A percentile compares a stretch with the other conserved stretches of the same genome.
Conservation (phyloP, 1,140 invertebrate genomes). For the Drosophila varians region DNA sequence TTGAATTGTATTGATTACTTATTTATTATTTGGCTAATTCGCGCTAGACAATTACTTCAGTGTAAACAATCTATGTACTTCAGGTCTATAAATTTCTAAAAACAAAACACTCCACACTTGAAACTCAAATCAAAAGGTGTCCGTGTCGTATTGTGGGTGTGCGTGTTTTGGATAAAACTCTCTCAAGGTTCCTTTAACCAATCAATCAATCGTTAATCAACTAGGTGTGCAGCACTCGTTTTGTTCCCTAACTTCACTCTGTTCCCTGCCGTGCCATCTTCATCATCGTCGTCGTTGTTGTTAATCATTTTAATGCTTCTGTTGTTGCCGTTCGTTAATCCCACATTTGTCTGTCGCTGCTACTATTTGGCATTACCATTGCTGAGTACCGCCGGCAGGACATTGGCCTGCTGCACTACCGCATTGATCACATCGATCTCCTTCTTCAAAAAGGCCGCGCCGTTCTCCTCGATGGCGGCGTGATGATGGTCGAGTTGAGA, state of each 20-base stretch:
- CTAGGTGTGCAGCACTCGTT: conserved; percentile 20
- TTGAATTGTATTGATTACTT: conserved; percentile 13
- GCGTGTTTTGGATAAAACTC: conserved; percentile 15
- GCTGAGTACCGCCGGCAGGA: conserved; percentile 80
- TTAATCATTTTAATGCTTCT: conserved; percentile 4
- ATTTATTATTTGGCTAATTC: conserved; percentile 43
- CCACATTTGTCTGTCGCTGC: conserved; percentile 10
- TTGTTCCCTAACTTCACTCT: conserved; percentile 11
- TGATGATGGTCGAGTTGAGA: conserved; percentile 1
- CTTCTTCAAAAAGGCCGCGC: conserved; percentile 76
- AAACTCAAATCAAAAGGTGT: conserved; percentile 27
- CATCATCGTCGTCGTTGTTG: too few species aligned
- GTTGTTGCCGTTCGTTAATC: conserved; percentile 5
- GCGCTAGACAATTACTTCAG: conserved; percentile 15
- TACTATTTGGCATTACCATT: conserved; percentile 83
- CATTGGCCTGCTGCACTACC: conserved; percentile 78
- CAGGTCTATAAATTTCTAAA: conserved; percentile 13
- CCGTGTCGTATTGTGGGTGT: conserved; percentile 22
- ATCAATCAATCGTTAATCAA: conserved; percentile 7
- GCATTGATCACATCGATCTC: conserved; percentile 83
- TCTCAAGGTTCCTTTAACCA: background rate
- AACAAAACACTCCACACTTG: conserved; percentile 5
- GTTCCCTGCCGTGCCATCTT: conserved; percentile 29
- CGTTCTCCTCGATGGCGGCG: conserved; percentile 41
- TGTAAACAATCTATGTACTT: conserved; percentile 25